A percentile compares a stretch with the other conserved stretches of the same genome.
phyloP scores from a whole-genome alignment of 2,113 vertebrate species.

The Ia io region DNA sequence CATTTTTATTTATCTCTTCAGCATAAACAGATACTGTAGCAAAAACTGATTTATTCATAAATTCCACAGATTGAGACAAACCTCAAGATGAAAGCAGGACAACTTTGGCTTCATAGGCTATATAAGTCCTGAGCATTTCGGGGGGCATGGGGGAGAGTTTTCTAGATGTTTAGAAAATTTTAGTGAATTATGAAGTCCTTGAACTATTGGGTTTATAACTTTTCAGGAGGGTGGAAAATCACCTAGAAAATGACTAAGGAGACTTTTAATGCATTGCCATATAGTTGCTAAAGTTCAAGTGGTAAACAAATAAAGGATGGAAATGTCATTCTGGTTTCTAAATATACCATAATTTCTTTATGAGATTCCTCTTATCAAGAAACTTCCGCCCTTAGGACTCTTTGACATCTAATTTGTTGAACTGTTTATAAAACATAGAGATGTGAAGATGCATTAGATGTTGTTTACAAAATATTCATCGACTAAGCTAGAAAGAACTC shows the following conservation, averaged over 20 bases:
- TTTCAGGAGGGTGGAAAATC: constrained; percentile 76
- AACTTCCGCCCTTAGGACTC: constrained; percentile 69
- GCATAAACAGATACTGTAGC: constrained; percentile 27
- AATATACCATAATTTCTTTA: constrained; percentile 75
- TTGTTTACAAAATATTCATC: constrained; percentile 75
- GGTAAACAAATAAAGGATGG: constrained; percentile 70
- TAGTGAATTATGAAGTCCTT: constrained; percentile 76
- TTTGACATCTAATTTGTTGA: constrained; percentile 74
- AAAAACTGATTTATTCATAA: constrained; percentile 64
- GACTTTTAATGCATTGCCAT: constrained; percentile 63
- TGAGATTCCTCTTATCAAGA: constrained; percentile 72
- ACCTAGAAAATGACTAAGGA: constrained; percentile 70
- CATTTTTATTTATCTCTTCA: constrained; percentile 25
- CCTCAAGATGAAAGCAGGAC: constrained; percentile 41
- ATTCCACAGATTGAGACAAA: constrained; percentile 56
- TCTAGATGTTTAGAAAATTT: constrained; percentile 58
- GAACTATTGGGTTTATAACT: constrained; percentile 71
- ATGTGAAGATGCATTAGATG: constrained; percentile 74
- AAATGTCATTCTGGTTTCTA: constrained; percentile 77
- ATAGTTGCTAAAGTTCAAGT: constrained; percentile 68
- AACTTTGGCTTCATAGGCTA: constrained; percentile 47
- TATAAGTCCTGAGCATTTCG: constrained; percentile 59
- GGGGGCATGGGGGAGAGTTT: neutral
- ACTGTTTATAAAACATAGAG: constrained; percentile 77
- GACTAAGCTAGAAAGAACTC: constrained; percentile 40